These are phyloP conservation scores for Eulithis prunata DNA, from an alignment of 2,888 invertebrate genomes.

Conservation along the genomic window DNA sequence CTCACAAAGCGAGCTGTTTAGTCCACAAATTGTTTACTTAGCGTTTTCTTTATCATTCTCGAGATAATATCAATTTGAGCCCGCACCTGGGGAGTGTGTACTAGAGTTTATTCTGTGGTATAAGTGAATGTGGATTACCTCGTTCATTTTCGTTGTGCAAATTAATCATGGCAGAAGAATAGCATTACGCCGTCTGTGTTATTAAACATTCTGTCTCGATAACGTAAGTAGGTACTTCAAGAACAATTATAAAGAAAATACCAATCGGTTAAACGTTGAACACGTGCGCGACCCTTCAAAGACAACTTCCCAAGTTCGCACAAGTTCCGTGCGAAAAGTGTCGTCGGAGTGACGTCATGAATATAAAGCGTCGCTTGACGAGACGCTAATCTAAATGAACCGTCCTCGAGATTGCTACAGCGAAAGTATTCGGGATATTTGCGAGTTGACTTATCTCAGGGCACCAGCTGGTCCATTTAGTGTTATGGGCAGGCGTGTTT, in stretches of 20 bases:
- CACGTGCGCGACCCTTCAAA: conserved; percentile 18
- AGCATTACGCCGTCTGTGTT: conserved; percentile 21
- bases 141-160: conserved; percentile 36
- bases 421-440: conserved; percentile 58
- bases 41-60: conserved; percentile 45
- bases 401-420: conserved; percentile 52
- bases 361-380: conserved; percentile 57
- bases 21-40: conserved; percentile 34
- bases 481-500: conserved; percentile 29
- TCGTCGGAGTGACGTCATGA: conserved; percentile 55
- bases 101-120: conserved; percentile 31
- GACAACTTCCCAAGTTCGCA: conserved; percentile 50
- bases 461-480: conserved; percentile 37
- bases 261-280: conserved; percentile 6
- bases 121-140: conserved; percentile 41
- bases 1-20: conserved; percentile 15
- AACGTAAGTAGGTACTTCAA: too few species aligned
- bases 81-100: conserved; percentile 46
- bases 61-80: conserved; percentile 50
- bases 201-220: too few species aligned
- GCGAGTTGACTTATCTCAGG: conserved; percentile 44
- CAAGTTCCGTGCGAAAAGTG: conserved; percentile 51
- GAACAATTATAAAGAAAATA: not conserved
- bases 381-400: conserved; percentile 40
- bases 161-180: conserved; percentile 40